Evolutionary conservation across 2,797 vertebrate species (phyloP).

Genomic region (Lutjanus campechanus): DNA sequence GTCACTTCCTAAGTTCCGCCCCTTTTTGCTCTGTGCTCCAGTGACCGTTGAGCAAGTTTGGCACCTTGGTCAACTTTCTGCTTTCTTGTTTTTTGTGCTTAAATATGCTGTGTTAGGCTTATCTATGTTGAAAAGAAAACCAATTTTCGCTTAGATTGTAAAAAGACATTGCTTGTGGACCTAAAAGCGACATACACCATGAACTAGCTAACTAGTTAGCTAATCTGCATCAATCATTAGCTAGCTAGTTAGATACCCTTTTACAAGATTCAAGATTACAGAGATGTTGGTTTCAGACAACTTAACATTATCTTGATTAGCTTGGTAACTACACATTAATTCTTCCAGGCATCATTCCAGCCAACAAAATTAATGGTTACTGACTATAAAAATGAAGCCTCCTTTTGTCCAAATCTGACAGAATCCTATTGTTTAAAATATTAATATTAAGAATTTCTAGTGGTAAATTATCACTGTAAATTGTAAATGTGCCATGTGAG

Average conservation of each 20-base stretch:
- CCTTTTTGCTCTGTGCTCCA: no score
- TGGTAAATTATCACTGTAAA: neutral
- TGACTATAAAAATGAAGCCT: neutral
- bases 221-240: no score
- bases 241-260: neutral
- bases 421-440: constrained; percentile 1
- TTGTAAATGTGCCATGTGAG: neutral
- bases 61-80: no score
- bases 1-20: no score
- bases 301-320: neutral
- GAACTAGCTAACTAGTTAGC: no score
- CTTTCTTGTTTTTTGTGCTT: no score
- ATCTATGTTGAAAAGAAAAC: no score
- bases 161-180: no score
- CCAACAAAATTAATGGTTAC: neutral
- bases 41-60: no score
- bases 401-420: neutral
- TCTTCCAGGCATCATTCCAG: neutral
- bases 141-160: no score
- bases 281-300: neutral
- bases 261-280: neutral
- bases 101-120: no score
- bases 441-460: neutral
- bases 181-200: no score
- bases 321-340: neutral